Conservation (phyloP, 1,140 invertebrate species). For the Brachionus manjavacas region DNA sequence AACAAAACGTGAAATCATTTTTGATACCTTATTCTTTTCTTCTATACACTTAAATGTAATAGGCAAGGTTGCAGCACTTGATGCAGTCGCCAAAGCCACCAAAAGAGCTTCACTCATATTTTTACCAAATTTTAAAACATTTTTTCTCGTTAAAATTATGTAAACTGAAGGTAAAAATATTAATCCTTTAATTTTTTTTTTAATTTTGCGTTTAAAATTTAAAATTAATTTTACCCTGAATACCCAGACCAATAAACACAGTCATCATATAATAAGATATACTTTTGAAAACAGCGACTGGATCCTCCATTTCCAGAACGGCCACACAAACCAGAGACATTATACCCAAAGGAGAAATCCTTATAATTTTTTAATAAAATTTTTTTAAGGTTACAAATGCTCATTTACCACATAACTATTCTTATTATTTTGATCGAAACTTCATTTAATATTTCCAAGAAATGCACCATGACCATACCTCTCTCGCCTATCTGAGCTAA, state of each 20-base stretch:
- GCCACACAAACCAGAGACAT: constrained; percentile 78
- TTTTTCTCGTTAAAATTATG: constrained; percentile 58
- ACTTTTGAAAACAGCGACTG: constrained; percentile 72
- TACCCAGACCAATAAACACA: constrained; percentile 74
- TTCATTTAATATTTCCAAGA: constrained; percentile 47
- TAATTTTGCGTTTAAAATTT: not conserved
- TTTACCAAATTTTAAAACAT: constrained; percentile 59
- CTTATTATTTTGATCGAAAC: constrained; percentile 46
- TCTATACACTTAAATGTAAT: constrained; percentile 39
- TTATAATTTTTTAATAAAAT: constrained; percentile 57
- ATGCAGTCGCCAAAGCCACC: constrained; percentile 57
- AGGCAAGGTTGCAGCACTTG: constrained; percentile 37
- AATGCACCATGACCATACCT: constrained; percentile 45
- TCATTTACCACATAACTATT: constrained; percentile 46
- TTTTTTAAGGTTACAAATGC: not conserved
- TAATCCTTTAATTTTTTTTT: constrained; percentile 64
- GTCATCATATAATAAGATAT: constrained; percentile 66
- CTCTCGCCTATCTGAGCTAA: constrained; percentile 46
- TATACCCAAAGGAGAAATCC: constrained; percentile 76
- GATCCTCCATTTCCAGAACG: constrained; percentile 74
- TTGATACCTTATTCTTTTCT: constrained; percentile 53
- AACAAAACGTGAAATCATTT: constrained; percentile 36
- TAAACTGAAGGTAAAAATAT: constrained; percentile 70
- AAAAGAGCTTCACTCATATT: constrained; percentile 62
- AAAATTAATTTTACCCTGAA: constrained; percentile 69